Base-by-base conservation (phyloP, 2,888 invertebrate genomes). In the Ophioninae sp. region DNA sequence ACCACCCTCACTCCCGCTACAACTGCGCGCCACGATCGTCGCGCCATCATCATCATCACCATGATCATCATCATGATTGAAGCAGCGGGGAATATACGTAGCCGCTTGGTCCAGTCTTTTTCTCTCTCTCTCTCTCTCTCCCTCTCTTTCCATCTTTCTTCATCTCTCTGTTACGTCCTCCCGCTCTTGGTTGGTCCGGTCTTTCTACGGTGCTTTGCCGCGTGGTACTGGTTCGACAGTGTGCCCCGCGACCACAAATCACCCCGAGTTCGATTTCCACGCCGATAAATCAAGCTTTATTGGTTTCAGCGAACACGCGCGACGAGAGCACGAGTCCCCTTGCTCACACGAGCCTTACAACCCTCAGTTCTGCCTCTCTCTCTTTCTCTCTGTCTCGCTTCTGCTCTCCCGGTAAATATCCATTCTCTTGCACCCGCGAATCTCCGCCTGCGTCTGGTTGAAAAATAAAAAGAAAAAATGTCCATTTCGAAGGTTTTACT, bases 281-380 rank as follows among this genome's bases (percentile, higher is more conserved):
- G 87, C 86, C 90, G 92, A 90, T 92, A 92, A 92, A 92, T 92
- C 92, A 91, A 88, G 87, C 88, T 92, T 92, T 92, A 92, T 92
- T 91, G 89, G 89, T 86, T 86, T 86, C 85, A 83, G 79, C 85
- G 78, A 77, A 78, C 81, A 72, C 81, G 73, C 76, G 67, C 82
- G 79, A 86, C 75, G 85, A 86, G 86, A 84, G 78, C 65, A 20
- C 81, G 57, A 57, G 64, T 73, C 50, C 39, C 44, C 50, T 64
- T 72, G 75, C 72, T 72, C 20, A 21, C 72, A 65, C 75, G 72
- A 80, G 80, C 77, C 64, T 75, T 50, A 37, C 72, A 73, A 73
- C 61, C 72, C 61, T 73, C 61, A 20, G 59, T 41, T 39, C 61
- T 39, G 61, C 39, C 20, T 10, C 13, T 61, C 50, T 73, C 41